These are phyloP conservation scores for Thereva nobilitata DNA, from an alignment of 2,888 invertebrate genomes.

Conservation along the genomic window DNA sequence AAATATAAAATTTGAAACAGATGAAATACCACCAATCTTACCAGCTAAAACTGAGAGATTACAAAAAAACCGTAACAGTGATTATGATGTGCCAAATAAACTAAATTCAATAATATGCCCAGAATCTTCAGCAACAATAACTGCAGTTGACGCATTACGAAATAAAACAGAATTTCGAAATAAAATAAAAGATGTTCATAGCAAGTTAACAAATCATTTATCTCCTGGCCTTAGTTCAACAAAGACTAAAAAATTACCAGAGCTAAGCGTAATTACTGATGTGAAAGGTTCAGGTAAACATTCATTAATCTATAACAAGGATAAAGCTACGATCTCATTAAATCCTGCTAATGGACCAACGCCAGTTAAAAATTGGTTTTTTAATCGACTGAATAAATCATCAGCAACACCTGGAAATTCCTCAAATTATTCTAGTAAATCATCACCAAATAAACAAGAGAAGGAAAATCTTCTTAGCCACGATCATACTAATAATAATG, in stretches of 20 bases:
- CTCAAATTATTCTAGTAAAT: not conserved
- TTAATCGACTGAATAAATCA: constrained; percentile 54
- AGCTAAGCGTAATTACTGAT: not conserved
- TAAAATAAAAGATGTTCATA: constrained; percentile 55
- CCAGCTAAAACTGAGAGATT: constrained; percentile 43
- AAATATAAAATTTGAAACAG: constrained; percentile 36
- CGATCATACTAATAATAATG: constrained; percentile 39
- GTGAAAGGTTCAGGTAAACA: not conserved
- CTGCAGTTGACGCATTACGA: not conserved
- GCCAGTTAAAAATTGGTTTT: constrained; percentile 54
- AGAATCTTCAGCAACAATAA: too few relatives aligned
- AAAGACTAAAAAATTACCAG: constrained; percentile 2
- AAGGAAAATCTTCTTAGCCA: constrained; percentile 55
- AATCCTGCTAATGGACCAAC: constrained; percentile 44
- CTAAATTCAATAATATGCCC: not conserved
- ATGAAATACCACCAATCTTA: constrained; percentile 42
- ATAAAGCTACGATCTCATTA: constrained; percentile 37
- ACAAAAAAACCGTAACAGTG: constrained; percentile 34
- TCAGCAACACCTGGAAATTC: not conserved
- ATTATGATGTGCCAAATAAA: constrained; percentile 55
- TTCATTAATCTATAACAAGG: not conserved
- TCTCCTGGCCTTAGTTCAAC: constrained; percentile 46
- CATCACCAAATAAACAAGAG: constrained; percentile 50
- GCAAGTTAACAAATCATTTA: constrained; percentile 54
- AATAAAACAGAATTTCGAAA: constrained; percentile 50